phyloP scores from a whole-genome alignment of 2,797 vertebrate genomes.

The Epinephelus malabaricus region DNA sequence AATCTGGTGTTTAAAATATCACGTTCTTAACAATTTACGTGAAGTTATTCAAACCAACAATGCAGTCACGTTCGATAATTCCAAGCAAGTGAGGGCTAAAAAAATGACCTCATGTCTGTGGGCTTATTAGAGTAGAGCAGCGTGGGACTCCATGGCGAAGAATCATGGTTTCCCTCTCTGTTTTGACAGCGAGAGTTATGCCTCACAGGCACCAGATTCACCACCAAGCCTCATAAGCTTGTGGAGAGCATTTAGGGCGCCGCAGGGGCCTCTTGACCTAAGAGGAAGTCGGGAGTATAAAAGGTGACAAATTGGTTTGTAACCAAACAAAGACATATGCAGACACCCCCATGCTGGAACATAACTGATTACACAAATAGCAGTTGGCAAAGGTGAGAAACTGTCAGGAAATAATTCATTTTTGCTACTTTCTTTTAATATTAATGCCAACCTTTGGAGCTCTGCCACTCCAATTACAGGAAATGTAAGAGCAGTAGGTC shows the following conservation, averaged over 20 bases:
- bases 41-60: conserved; percentile 46
- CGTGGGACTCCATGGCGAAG: conserved; percentile 50
- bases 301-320: conserved; percentile 80
- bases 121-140: conserved; percentile 59
- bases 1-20: conserved; percentile 26
- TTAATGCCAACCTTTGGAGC: conserved; percentile 91
- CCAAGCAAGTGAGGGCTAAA: conserved; percentile 42
- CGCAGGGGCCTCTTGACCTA: conserved; percentile 79
- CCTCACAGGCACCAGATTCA: conserved; percentile 79
- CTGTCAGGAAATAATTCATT: conserved; percentile 93
- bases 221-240: conserved; percentile 74
- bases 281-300: conserved; percentile 77
- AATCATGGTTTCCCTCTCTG: conserved; percentile 72
- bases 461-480: conserved; percentile 92
- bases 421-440: conserved; percentile 79
- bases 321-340: conserved; percentile 76
- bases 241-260: conserved; percentile 77
- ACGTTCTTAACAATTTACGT: conserved; percentile 27
- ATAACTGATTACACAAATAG: conserved; percentile 66
- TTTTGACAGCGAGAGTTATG: conserved; percentile 82
- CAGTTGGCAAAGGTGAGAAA: conserved; percentile 53
- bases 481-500: conserved; percentile 90
- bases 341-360: conserved; percentile 56
- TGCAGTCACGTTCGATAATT: conserved; percentile 51
- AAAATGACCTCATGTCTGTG: conserved; percentile 60